phyloP scores from a whole-genome alignment of 2,888 invertebrate genomes.

The Caenorhabditis sp. region DNA sequence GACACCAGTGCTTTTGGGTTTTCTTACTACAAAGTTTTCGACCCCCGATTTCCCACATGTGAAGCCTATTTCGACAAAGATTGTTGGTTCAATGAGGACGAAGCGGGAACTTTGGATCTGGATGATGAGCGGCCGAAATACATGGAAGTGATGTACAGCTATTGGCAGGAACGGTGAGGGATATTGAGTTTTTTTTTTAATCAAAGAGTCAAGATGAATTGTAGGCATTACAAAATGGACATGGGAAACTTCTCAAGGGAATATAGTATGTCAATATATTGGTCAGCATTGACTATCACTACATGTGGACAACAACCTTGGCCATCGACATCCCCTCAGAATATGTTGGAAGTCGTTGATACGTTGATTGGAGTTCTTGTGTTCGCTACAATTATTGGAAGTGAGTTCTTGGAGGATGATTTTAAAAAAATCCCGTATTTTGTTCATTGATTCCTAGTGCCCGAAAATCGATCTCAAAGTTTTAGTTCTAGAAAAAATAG shows the following conservation, averaged over 20 bases:
- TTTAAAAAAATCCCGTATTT: no score
- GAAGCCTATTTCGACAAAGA: conserved; percentile 30
- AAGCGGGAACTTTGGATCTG: conserved; percentile 31
- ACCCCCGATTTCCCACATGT: conserved; percentile 59
- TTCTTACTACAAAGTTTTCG: conserved; percentile 62
- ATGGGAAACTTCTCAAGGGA: conserved; percentile 67
- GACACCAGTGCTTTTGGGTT: conserved; percentile 60
- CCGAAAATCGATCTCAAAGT: no score
- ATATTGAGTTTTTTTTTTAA: no score
- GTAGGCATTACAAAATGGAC: conserved; percentile 22
- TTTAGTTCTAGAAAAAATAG: no score
- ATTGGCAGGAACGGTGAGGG: conserved; percentile 37
- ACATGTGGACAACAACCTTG: conserved; percentile 69
- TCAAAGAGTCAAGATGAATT: no score
- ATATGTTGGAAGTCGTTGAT: conserved; percentile 65
- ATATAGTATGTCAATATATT: conserved; percentile 67
- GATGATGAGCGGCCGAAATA: conserved; percentile 45
- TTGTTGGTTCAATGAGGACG: conserved; percentile 33
- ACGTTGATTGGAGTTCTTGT: conserved; percentile 67
- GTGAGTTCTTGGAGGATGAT: no score
- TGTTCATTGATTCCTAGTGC: no score
- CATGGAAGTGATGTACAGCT: conserved; percentile 37
- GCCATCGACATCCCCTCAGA: conserved; percentile 63
- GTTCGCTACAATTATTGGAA: conserved; percentile 69
- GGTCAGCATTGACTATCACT: conserved; percentile 68